Evolutionary conservation across 2,888 invertebrate genomes (phyloP).

Genomic region (Cheilosia pagana): DNA sequence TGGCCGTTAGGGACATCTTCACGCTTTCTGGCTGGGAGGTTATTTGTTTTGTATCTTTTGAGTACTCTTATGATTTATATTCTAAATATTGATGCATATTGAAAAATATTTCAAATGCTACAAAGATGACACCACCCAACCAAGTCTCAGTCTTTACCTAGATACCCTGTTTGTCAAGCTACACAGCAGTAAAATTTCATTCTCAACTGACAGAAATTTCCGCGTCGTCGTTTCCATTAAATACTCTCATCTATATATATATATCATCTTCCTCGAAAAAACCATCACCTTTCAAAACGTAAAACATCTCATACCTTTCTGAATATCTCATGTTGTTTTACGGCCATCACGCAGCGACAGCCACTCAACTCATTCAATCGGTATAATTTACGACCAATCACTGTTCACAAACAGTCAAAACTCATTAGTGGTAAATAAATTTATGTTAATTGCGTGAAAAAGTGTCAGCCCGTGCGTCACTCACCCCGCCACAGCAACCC

Average conservation of each 20-base stretch:
- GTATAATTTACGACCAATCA: constrained; percentile 64
- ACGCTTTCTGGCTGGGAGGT: no score
- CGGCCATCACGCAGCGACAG: constrained; percentile 40
- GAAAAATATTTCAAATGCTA: no score
- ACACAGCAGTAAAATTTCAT: no score
- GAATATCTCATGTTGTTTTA: constrained; percentile 49
- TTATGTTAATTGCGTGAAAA: constrained; percentile 68
- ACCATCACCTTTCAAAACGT: constrained; percentile 23
- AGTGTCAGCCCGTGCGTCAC: constrained; percentile 40
- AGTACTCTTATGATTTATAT: no score
- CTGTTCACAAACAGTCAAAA: constrained; percentile 69
- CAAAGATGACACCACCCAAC: no score
- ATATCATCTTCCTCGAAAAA: constrained; percentile 28
- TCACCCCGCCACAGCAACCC: constrained; percentile 1
- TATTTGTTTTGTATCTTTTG: no score
- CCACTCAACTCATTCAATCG: constrained; percentile 55
- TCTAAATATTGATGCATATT: no score
- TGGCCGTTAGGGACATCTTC: no score
- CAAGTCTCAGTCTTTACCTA: no score
- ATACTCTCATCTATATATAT: constrained; percentile 21
- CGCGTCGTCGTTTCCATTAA: background rate
- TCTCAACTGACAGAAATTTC: constrained; percentile 7
- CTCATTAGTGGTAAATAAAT: constrained; percentile 67
- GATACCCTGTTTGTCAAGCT: no score
- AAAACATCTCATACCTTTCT: constrained; percentile 39